These are phyloP conservation scores for Ips typographus DNA, from an alignment of 1,140 invertebrate species.

Conservation along the genomic window DNA sequence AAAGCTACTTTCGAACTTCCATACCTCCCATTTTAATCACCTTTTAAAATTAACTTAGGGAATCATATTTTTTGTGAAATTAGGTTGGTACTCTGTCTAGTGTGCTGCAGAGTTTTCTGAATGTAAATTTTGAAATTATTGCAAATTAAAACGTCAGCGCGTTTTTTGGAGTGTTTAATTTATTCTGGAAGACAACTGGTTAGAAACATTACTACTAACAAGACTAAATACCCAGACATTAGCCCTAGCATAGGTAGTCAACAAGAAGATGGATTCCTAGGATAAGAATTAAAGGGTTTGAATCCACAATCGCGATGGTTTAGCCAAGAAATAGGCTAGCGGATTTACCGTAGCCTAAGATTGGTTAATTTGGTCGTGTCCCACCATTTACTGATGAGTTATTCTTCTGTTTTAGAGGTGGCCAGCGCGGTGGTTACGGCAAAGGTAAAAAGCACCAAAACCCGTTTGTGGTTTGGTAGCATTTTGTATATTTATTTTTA, in stretches of 20 bases:
- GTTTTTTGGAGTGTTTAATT: too few relatives aligned
- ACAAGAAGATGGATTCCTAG: conserved; percentile 20
- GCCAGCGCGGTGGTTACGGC: conserved; percentile 51
- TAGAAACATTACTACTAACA: neutral
- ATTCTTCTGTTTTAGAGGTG: conserved; percentile 52
- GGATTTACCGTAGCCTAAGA: neutral
- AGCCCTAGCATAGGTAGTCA: conserved; percentile 13
- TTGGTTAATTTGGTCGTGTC: conserved; percentile 28
- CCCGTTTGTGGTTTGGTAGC: conserved; percentile 42
- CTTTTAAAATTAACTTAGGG: neutral
- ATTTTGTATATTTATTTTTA: conserved; percentile 45
- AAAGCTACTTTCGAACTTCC: too few relatives aligned
- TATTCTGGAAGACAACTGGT: neutral
- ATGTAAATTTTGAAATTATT: neutral
- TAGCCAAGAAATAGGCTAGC: conserved; percentile 18
- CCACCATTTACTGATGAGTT: conserved; percentile 48
- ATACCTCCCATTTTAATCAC: too few relatives aligned
- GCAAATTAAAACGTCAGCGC: neutral
- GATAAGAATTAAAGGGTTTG: conserved; percentile 14
- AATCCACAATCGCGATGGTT: conserved; percentile 4
- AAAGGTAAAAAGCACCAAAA: conserved; percentile 50
- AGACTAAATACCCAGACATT: conserved; percentile 3
- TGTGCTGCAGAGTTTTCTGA: conserved; percentile 1
- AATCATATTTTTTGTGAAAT: neutral
- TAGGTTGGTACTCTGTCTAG: conserved; percentile 9